Evolutionary conservation across 2,888 invertebrate genomes (phyloP).

Genomic region (Toxonevra muliebris): DNA sequence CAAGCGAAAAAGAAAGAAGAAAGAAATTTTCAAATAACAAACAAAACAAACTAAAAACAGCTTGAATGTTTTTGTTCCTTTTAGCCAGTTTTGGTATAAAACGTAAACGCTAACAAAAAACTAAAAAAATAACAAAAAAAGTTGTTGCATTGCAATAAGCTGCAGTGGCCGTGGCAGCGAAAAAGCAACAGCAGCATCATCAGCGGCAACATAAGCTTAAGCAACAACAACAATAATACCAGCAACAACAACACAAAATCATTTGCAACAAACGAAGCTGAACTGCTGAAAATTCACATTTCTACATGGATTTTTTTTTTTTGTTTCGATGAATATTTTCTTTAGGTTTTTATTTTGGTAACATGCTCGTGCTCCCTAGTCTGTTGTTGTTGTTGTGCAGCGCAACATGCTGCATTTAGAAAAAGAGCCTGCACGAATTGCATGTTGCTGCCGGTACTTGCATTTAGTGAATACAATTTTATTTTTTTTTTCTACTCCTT

Average conservation of each 20-base stretch:
- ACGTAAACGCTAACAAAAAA: constrained; percentile 2
- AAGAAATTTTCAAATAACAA: not conserved
- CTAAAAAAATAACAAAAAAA: constrained; percentile 30
- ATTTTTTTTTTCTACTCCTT: constrained; percentile 13
- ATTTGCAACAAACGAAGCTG: constrained; percentile 57
- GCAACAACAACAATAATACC: constrained; percentile 25
- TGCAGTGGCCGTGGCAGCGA: not conserved
- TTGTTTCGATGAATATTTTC: constrained; percentile 9
- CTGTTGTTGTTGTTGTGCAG: constrained; percentile 39
- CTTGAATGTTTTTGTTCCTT: not conserved
- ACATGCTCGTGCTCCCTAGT: not conserved
- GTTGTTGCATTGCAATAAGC: constrained; percentile 31
- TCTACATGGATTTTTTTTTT: not conserved
- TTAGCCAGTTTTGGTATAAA: not conserved
- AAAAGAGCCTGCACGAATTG: constrained; percentile 55
- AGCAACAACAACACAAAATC: constrained; percentile 25
- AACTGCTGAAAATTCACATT: constrained; percentile 43
- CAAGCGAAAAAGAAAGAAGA: not conserved
- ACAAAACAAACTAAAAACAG: not conserved
- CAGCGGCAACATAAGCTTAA: constrained; percentile 21
- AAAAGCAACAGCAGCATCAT: constrained; percentile 30
- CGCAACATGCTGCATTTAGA: constrained; percentile 41
- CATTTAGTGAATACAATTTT: not conserved
- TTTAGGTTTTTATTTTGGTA: constrained; percentile 16
- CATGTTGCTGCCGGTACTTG: constrained; percentile 54